Evolutionary conservation across 2,797 vertebrate species (phyloP).

Genomic region (Pantherophis vulpinus): DNA sequence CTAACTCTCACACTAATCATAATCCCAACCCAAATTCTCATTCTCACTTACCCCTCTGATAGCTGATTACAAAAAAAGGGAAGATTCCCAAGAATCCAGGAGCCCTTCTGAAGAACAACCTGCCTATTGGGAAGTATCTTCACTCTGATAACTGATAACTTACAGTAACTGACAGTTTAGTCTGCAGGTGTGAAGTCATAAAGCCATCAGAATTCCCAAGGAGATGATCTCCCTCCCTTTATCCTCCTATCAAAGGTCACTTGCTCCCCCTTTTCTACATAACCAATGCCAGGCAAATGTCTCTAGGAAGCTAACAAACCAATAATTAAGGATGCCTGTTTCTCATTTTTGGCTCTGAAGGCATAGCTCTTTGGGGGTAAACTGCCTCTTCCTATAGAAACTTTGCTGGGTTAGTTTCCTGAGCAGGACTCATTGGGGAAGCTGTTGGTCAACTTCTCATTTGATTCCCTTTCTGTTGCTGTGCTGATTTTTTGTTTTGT

Average conservation of each 20-base stretch:
- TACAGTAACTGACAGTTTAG: not conserved
- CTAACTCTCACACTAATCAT: not conserved
- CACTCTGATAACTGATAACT: not conserved
- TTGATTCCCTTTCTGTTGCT: not conserved
- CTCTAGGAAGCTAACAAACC: not conserved
- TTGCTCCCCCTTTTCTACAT: not conserved
- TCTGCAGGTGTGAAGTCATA: not conserved
- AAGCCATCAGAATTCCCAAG: not conserved
- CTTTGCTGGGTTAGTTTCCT: not conserved
- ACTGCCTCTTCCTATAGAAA: not conserved
- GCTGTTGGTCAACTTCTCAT: not conserved
- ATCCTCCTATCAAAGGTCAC: not conserved
- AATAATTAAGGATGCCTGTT: not conserved
- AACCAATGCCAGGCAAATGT: not conserved
- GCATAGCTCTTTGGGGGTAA: not conserved
- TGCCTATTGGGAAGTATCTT: not conserved
- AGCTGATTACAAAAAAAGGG: not conserved
- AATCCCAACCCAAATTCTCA: not conserved
- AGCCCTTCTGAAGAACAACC: not conserved
- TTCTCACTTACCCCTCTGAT: not conserved
- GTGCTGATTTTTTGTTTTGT: not conserved
- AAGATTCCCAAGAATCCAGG: not conserved
- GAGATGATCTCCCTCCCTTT: not conserved
- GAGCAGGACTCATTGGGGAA: not conserved
- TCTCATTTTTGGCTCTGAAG: not conserved